Evolutionary conservation across 2,113 vertebrate genomes (phyloP), one percentile per base, ranked within the genome.

Genomic region (Geococcyx californianus): DNA sequence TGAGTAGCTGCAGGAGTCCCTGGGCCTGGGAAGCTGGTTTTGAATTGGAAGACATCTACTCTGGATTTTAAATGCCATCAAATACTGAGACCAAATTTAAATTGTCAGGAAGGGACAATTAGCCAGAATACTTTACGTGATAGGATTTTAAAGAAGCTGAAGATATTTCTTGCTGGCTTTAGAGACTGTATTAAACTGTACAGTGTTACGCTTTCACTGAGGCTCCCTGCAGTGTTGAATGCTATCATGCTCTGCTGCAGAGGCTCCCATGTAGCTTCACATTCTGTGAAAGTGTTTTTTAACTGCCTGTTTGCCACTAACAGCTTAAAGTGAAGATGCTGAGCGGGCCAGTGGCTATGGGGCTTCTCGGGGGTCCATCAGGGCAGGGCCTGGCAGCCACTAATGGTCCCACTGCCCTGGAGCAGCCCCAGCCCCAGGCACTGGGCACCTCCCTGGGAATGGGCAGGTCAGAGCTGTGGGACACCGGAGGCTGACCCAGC

Each of bases 291-390:
- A 62, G 9, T 24, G 20, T 2, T 29, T 86, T 38, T 64, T 82
- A 33, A 33, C 7, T 55, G 20, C 34, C 47, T 72, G 33, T 72
- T 45, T 74, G 16, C 54, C 70, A 38, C 2, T 20, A 74, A 20
- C 19, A 67, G 38, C 19, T 74, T n/a, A 33, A 77, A 77, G 10
- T 25, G 16, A 87, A 42, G 31, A 14, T 3, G 1, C 11, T 36
- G 18, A 1, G 1, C 19, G 31, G 11, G 4, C 34, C 0, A 0
- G 19, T 31, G 63, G 28, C 54, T 29, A 26, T 3, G 24, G 9
- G 31, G 4, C 8, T 73, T 24, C 31, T 28, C n/a, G 19, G 24
- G 23, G 10, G 4, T 62, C 59, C 18, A 2, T 31, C n/a, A 56
- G 21, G n/a, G 13, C 36, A 74, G 13, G 9, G 7, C 2, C 24